Conservation (phyloP, 2,797 vertebrate species). For the Dryobates pubescens region DNA sequence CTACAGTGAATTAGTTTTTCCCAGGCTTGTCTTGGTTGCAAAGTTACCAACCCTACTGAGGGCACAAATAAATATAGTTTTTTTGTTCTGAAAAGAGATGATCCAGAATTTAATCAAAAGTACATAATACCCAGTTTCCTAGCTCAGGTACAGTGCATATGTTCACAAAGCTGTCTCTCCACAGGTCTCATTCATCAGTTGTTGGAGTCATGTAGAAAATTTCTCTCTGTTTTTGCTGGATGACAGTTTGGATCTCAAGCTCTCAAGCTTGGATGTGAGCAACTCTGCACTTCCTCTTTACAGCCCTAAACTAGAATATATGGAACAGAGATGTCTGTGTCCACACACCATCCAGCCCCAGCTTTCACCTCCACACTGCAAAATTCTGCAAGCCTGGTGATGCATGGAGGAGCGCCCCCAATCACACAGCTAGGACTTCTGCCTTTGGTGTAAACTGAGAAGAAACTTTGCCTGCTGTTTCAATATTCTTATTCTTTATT, state of each 20-base stretch:
- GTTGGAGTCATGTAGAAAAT: neutral
- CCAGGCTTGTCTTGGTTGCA: neutral
- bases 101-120: slow-evolving; percentile 10
- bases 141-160: neutral
- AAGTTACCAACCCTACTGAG: neutral
- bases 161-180: neutral
- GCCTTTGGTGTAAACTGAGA: neutral
- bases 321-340: neutral
- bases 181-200: neutral
- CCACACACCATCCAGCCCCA: neutral
- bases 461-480: neutral
- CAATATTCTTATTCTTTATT: neutral
- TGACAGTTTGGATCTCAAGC: neutral
- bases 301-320: fast-evolving
- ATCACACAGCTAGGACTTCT: neutral
- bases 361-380: neutral
- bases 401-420: fast-evolving
- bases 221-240: neutral
- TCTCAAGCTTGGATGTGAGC: neutral
- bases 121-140: neutral
- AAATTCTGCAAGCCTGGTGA: neutral
- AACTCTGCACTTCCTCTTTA: neutral
- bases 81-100: neutral
- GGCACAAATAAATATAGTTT: slow-evolving; percentile 9
- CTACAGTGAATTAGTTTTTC: slow-evolving; percentile 9